These are phyloP conservation scores for Drosophila neotestacea DNA, from an alignment of 2,888 invertebrate genomes.

Conservation along the genomic window DNA sequence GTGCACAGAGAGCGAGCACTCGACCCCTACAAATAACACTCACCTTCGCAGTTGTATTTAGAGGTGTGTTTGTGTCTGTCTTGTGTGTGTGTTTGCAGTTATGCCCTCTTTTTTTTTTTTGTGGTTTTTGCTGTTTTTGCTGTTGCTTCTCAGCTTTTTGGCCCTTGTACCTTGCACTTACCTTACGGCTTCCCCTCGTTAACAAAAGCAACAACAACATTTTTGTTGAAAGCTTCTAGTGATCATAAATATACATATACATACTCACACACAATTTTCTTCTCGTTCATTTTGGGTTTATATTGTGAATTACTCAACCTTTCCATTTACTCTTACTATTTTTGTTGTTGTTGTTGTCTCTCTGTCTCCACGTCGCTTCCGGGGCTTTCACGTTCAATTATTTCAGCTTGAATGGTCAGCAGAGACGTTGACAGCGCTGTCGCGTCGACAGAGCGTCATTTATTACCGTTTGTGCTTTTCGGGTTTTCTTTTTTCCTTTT, in stretches of 20 bases:
- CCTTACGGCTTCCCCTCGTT: neutral
- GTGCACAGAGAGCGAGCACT: conserved; percentile 54
- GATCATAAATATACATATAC: conserved; percentile 5
- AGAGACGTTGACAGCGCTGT: conserved; percentile 5
- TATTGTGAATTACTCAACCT: conserved; percentile 10
- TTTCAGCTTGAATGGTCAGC: conserved; percentile 60
- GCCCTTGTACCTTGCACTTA: conserved; percentile 33
- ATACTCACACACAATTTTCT: conserved; percentile 17
- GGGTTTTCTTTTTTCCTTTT: conserved; percentile 25
- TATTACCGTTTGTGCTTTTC: conserved; percentile 50
- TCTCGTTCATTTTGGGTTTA: conserved; percentile 8
- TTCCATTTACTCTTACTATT: conserved; percentile 9
- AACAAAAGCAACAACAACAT: neutral
- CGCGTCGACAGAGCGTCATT: conserved; percentile 22
- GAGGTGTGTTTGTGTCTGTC: conserved; percentile 22
- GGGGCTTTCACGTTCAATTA: conserved; percentile 65
- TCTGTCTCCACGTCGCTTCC: conserved; percentile 36
- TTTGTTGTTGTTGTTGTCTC: conserved; percentile 4
- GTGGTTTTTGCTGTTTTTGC: neutral
- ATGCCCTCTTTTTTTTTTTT: conserved; percentile 20
- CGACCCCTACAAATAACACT: conserved; percentile 29
- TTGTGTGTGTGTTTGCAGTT: conserved; percentile 15
- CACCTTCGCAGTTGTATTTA: conserved; percentile 41
- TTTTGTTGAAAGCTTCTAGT: conserved; percentile 11
- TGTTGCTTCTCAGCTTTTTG: conserved; percentile 27